These are phyloP conservation scores for Ariopsis seemanni DNA, from an alignment of 2,113 vertebrate genomes.

Conservation along the genomic window DNA sequence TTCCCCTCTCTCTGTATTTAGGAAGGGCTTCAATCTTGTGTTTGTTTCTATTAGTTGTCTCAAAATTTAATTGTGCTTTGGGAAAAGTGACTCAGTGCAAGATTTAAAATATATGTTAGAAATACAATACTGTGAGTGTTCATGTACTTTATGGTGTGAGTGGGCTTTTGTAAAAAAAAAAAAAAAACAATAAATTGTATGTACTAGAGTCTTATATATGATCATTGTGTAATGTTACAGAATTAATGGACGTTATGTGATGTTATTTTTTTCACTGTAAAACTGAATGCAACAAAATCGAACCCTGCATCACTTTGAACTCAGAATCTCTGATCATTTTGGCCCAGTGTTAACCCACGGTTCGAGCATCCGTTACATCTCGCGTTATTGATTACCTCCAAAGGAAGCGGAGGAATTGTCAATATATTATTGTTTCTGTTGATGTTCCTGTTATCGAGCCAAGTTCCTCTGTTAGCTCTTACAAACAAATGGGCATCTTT, in stretches of 20 bases:
- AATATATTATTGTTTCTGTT: not conserved
- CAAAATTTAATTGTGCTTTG: not conserved
- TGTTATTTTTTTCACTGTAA: conserved; percentile 2
- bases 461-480: not conserved
- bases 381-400: not conserved
- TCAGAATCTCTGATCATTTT: not conserved
- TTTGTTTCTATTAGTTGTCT: conserved; percentile 28
- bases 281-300: not conserved
- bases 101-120: not conserved
- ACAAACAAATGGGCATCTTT: not conserved
- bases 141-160: conserved; percentile 25
- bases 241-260: not conserved
- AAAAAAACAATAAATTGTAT: conserved; percentile 4
- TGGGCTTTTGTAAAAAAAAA: not conserved
- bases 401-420: not conserved
- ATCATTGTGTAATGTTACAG: not conserved
- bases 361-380: not conserved
- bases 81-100: conserved; percentile 5
- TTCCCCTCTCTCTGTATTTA: not conserved
- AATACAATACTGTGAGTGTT: conserved; percentile 36
- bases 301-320: not conserved
- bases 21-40: conserved; percentile 26
- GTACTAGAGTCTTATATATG: not conserved
- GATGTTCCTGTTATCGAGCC: not conserved
- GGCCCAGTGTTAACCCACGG: not conserved